A percentile compares a stretch with the other conserved stretches of the same genome.
phyloP scores from a whole-genome alignment of 2,797 vertebrate species.

The Brachyrhaphis roseni region DNA sequence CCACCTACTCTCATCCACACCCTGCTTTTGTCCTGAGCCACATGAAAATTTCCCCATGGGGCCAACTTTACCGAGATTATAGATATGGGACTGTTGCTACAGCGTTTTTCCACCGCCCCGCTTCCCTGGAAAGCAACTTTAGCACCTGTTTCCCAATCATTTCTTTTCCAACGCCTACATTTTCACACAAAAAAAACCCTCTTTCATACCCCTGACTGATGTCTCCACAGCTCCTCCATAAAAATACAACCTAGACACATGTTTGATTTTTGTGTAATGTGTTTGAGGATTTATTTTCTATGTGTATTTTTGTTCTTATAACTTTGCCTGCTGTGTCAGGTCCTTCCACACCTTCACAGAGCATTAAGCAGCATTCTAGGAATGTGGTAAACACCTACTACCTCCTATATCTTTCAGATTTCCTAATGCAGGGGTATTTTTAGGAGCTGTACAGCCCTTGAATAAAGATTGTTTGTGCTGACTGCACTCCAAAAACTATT shows the following conservation, averaged over 20 bases:
- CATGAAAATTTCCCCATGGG: conserved; percentile 50
- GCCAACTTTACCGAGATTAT: conserved; percentile 25
- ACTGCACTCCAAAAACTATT: background rate
- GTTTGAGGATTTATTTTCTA: background rate
- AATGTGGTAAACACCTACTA: background rate
- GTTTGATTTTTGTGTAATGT: background rate
- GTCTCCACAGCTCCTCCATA: background rate
- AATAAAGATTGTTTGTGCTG: background rate
- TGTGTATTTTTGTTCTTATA: background rate
- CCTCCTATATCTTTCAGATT: background rate
- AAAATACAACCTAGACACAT: background rate
- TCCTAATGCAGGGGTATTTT: background rate
- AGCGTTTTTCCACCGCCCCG: conserved; percentile 40
- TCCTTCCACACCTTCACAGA: background rate
- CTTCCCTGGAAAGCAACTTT: conserved; percentile 13
- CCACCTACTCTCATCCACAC: conserved; percentile 73
- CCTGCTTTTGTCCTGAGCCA: conserved; percentile 59
- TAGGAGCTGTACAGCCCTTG: background rate
- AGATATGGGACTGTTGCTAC: conserved; percentile 26
- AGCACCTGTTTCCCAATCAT: conserved; percentile 16
- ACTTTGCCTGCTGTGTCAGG: background rate
- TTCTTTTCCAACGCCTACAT: conserved; percentile 22
- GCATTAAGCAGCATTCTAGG: background rate
- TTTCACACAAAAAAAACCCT: background rate
- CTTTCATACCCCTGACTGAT: background rate